phyloP scores from a whole-genome alignment of 2,797 vertebrate genomes.

The Cephalopachus bancanus region DNA sequence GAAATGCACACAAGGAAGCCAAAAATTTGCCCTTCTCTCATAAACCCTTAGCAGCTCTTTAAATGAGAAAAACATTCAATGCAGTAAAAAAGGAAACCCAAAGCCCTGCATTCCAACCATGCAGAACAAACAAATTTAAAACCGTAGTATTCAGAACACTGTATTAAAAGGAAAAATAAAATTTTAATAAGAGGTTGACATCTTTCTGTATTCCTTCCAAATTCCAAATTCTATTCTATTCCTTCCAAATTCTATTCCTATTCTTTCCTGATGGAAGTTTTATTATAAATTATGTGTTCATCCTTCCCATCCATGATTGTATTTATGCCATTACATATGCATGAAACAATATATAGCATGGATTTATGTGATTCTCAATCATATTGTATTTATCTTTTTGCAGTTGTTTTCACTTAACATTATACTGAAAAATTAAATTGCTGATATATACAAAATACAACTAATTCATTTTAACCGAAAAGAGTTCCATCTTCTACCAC shows the following conservation, averaged over 20 bases:
- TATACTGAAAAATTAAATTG: neutral
- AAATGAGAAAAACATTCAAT: slow-evolving; percentile 39
- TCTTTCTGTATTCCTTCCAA: neutral
- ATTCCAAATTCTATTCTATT: slow-evolving; percentile 33
- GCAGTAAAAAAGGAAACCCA: neutral
- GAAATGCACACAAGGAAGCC: neutral
- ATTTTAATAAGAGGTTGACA: slow-evolving; percentile 1
- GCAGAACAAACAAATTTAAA: slow-evolving; percentile 39
- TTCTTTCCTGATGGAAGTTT: slow-evolving; percentile 26
- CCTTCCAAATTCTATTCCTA: slow-evolving; percentile 14
- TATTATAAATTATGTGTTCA: neutral
- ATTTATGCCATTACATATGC: neutral
- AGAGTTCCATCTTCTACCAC: neutral
- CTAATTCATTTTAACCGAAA: neutral
- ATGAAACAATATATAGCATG: neutral
- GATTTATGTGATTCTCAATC: slow-evolving; percentile 42
- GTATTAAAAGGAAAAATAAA: slow-evolving; percentile 39
- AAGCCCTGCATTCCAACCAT: neutral
- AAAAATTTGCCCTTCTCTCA: neutral
- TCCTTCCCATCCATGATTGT: neutral
- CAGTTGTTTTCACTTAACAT: neutral
- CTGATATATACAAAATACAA: neutral
- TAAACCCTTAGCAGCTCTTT: slow-evolving; percentile 34
- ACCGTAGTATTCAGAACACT: neutral
- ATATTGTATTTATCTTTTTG: neutral